Evolutionary conservation across 2,113 vertebrate genomes (phyloP).

Genomic region (Grus americana): DNA sequence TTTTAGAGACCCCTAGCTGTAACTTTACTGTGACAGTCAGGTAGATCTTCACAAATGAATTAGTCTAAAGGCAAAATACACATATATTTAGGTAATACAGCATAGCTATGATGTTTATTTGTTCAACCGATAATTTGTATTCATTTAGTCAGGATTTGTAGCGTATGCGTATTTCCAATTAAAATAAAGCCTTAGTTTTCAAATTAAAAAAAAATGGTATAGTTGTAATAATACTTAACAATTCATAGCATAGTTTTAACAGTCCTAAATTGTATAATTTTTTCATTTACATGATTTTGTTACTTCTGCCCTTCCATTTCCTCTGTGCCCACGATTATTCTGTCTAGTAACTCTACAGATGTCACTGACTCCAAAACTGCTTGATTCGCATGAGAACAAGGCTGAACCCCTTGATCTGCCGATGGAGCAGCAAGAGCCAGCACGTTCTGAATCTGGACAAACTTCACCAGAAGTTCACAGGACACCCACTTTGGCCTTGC

Average conservation of each 20-base stretch:
- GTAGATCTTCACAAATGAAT: background rate
- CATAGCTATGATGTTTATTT: background rate
- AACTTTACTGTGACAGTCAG: background rate
- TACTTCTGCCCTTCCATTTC: constrained; percentile 66
- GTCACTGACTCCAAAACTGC: constrained; percentile 77
- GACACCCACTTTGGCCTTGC: constrained; percentile 70
- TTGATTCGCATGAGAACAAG: constrained; percentile 70
- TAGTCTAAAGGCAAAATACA: constrained; percentile 6
- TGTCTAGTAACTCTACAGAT: constrained; percentile 80
- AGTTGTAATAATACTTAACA: constrained; percentile 43
- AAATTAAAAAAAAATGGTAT: background rate
- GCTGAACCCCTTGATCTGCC: constrained; percentile 58
- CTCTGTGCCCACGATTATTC: constrained; percentile 73
- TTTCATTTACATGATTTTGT: constrained; percentile 42
- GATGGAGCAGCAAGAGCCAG: constrained; percentile 52
- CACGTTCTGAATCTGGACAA: constrained; percentile 71
- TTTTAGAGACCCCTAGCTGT: background rate
- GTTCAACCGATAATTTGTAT: background rate
- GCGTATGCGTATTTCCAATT: background rate
- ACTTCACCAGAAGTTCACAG: constrained; percentile 63
- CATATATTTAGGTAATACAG: background rate
- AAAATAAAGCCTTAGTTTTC: constrained; percentile 30
- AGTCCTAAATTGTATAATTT: constrained; percentile 28
- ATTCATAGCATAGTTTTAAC: constrained; percentile 28
- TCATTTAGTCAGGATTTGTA: background rate